Conservation (phyloP, 2,113 vertebrate species). For the Platichthys stellatus region DNA sequence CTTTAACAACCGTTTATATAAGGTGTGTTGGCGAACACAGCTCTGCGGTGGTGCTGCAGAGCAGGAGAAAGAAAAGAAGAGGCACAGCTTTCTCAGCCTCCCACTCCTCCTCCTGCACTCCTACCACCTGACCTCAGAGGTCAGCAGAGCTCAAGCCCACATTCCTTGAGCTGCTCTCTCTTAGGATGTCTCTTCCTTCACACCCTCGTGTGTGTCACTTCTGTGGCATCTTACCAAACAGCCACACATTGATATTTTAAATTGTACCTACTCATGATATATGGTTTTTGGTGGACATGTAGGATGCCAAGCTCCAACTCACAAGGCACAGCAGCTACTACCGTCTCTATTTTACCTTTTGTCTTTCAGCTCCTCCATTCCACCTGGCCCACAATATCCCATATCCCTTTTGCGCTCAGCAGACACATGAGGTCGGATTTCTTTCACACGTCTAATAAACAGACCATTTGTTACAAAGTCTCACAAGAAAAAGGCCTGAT, state of each 20-base stretch:
- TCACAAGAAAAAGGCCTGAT: not conserved
- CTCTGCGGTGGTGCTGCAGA: slow-evolving; percentile 28
- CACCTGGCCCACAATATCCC: too few species aligned
- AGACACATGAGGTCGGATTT: not conserved
- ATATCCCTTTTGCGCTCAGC: not conserved
- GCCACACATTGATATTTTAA: slow-evolving; percentile 5
- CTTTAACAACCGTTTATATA: slow-evolving; percentile 64
- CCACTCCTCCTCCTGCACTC: slow-evolving; percentile 66
- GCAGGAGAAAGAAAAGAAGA: slow-evolving; percentile 10
- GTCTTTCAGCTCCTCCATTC: not conserved
- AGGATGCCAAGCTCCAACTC: not conserved
- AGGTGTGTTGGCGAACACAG: slow-evolving; percentile 64
- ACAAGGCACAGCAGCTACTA: not conserved
- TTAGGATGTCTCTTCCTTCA: slow-evolving; percentile 35
- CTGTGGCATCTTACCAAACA: slow-evolving; percentile 31
- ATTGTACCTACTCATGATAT: too few species aligned
- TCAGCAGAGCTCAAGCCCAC: slow-evolving; percentile 51
- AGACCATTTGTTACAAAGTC: not conserved
- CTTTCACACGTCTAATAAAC: slow-evolving; percentile 9
- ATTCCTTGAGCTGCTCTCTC: slow-evolving; percentile 39
- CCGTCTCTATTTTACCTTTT: not conserved
- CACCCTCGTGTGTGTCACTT: slow-evolving; percentile 30
- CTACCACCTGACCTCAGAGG: slow-evolving; percentile 52
- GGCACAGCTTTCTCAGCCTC: slow-evolving; percentile 59
- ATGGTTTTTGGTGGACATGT: too few species aligned